Evolutionary conservation across 2,113 vertebrate species (phyloP).

Genomic region (Chlamydotis undulata): DNA sequence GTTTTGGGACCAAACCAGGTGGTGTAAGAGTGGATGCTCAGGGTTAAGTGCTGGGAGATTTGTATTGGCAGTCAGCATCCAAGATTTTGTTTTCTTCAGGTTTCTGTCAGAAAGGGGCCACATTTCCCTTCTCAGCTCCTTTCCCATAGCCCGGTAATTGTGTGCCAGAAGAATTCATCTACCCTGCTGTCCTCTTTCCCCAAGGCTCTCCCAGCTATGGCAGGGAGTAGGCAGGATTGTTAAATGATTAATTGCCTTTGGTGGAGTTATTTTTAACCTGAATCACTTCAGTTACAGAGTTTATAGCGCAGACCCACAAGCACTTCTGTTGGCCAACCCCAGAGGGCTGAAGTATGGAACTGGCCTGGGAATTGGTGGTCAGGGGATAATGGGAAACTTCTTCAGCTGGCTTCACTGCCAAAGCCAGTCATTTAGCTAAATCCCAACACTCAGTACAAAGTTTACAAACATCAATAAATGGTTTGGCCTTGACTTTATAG

Average conservation of each 20-base stretch:
- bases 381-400: slow-evolving; percentile 19
- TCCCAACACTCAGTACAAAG: slow-evolving; percentile 3
- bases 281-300: slow-evolving; percentile 1
- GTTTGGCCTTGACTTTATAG: background rate
- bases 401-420: background rate
- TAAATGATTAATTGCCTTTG: slow-evolving; percentile 38
- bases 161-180: slow-evolving; percentile 46
- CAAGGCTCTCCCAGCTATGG: slow-evolving; percentile 27
- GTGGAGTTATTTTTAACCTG: slow-evolving; percentile 58
- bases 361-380: slow-evolving; percentile 33
- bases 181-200: slow-evolving; percentile 51
- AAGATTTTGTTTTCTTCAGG: background rate
- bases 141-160: background rate
- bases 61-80: background rate
- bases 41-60: background rate
- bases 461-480: slow-evolving; percentile 33
- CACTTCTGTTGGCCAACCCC: slow-evolving; percentile 17
- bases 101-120: slow-evolving; percentile 43
- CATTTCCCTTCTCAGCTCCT: slow-evolving; percentile 3
- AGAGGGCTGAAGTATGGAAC: slow-evolving; percentile 11
- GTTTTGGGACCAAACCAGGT: background rate
- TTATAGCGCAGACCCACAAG: background rate
- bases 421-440: slow-evolving; percentile 2
- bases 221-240: slow-evolving; percentile 21
- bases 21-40: background rate